Conservation (phyloP, 2,113 vertebrate species). For the Poicephalus gulielmi region DNA sequence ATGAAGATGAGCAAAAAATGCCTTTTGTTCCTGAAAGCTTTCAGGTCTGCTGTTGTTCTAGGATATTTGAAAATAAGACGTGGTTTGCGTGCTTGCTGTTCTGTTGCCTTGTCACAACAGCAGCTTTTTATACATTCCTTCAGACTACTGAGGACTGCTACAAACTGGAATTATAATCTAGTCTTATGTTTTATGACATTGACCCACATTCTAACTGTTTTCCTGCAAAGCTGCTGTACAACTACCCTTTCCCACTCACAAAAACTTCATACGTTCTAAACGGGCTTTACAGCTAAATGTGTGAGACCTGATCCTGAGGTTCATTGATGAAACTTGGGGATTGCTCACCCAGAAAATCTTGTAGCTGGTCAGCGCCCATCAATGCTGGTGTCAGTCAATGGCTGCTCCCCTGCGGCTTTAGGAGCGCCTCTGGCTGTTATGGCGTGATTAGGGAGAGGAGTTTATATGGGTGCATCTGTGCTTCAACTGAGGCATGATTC, state of each 20-base stretch:
- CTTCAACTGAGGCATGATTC: background rate
- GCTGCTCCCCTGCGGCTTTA: background rate
- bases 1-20: background rate
- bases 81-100: background rate
- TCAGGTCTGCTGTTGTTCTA: background rate
- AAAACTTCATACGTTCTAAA: background rate
- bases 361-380: background rate
- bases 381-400: background rate
- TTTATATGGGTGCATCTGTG: background rate
- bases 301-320: background rate
- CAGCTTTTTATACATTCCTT: background rate
- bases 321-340: accelerated
- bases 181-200: background rate
- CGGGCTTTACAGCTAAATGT: background rate
- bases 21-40: background rate
- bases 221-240: background rate
- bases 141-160: background rate
- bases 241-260: background rate
- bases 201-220: background rate
- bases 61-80: background rate
- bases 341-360: background rate
- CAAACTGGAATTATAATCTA: background rate
- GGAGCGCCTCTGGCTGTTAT: background rate
- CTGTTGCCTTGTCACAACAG: background rate
- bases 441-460: background rate